Evolutionary conservation across 2,113 vertebrate genomes (phyloP), one percentile per base, ranked within the genome.

Genomic region (Helogale parvula): DNA sequence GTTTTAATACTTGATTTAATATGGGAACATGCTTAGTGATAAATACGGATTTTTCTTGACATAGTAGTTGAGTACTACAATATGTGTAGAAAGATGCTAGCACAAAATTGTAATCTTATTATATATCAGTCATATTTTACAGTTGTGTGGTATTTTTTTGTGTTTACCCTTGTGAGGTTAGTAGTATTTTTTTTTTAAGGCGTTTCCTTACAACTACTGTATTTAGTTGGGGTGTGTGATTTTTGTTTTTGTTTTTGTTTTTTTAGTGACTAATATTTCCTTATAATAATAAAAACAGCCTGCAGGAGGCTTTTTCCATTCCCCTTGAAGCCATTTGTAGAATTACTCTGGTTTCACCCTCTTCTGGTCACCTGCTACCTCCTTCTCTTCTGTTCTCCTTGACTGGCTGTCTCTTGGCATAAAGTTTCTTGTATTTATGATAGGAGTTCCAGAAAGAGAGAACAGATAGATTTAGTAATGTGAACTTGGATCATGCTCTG

Each of bases 391-490:
- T 69, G 17, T 71, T 81, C 66, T 92, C 38, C n/a, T 66, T 47
- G 31, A 41, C 54, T 89, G 66, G 50, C 72, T 92, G 19, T 93
- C 38, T 88, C 50, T 95, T 83, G 33, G 45, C 68, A 23, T 77
- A 57, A 65, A 87, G 17, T 88, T 95, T 94, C 65, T 88, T 86
- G 60, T 89, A 0, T 86, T 90, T 71, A 77, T 60, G 12, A 57
- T 82, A 17, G 33, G 63, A 38, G 14, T 83, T 94, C 31, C 52
- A 83, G 80, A 93, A 88, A 74, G 71, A 88, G 15, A 91, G 60
- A 94, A 87, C 68, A 90, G 93, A 15, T 74, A 13, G 69, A 90
- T 84, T 96, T 96, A 93, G 92, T 94, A 96, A 93, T 47, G n/a
- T 80, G 63, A 97, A 57, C 92, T 89, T 88, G 77, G 83, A 72